phyloP scores from a whole-genome alignment of 2,797 vertebrate species.

The Gambusia yucatana region DNA sequence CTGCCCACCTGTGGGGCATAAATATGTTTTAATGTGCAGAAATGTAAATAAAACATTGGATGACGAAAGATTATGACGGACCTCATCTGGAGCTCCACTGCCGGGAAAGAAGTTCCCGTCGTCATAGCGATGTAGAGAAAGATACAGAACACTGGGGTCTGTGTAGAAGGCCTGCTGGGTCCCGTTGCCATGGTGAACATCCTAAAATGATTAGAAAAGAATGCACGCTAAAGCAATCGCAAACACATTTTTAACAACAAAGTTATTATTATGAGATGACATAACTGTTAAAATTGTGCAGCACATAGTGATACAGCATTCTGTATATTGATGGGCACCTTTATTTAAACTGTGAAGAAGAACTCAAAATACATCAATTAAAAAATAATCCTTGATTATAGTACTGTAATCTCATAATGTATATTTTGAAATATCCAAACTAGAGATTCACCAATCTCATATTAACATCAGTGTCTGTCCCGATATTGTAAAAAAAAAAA shows the following conservation, averaged over 20 bases:
- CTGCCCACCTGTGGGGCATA: constrained; percentile 85
- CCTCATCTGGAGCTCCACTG: constrained; percentile 95
- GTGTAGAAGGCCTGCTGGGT: constrained; percentile 97
- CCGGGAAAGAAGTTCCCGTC: constrained; percentile 98
- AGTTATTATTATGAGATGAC: neutral
- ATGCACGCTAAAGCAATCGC: neutral
- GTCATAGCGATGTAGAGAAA: constrained; percentile 96
- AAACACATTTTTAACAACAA: neutral
- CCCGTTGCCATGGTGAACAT: constrained; percentile 97
- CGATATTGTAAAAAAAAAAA: too few relatives aligned
- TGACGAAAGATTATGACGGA: constrained; percentile 33
- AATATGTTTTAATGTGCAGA: constrained; percentile 13
- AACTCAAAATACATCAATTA: neutral
- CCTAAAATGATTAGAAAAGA: constrained; percentile 71
- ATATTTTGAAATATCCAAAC: neutral
- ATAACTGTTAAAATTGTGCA: neutral
- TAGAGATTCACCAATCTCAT: too few relatives aligned
- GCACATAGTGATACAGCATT: neutral
- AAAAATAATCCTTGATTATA: neutral
- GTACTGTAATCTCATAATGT: neutral
- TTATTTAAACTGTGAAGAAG: neutral
- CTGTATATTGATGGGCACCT: neutral
- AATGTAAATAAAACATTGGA: neutral
- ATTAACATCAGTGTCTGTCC: too few relatives aligned
- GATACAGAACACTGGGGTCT: constrained; percentile 91